These are phyloP conservation scores for Larimichthys polyactis DNA, from an alignment of 2,113 vertebrate species.

Conservation along the genomic window DNA sequence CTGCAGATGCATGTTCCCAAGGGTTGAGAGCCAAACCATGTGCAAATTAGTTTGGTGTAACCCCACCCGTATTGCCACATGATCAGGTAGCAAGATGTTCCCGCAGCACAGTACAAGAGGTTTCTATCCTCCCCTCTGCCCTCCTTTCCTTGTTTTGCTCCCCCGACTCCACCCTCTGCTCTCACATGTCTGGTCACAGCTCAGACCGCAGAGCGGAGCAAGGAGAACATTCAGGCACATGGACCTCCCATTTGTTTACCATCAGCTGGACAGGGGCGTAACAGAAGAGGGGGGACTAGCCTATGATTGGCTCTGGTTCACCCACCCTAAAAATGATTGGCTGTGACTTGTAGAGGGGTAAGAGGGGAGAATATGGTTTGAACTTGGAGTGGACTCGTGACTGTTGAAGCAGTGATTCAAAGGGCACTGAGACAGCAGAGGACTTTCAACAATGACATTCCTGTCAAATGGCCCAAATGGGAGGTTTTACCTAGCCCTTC, in stretches of 20 bases:
- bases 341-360: constrained; percentile 2
- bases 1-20: not conserved
- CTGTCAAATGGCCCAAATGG: constrained; percentile 38
- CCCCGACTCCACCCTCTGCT: constrained; percentile 43
- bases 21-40: not conserved
- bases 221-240: constrained; percentile 75
- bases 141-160: constrained; percentile 24
- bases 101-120: not conserved
- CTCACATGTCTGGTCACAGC: constrained; percentile 75
- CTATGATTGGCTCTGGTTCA: constrained; percentile 44
- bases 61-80: constrained; percentile 42
- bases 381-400: constrained; percentile 48
- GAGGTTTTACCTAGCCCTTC: constrained; percentile 27
- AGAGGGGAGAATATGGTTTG: constrained; percentile 16
- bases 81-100: constrained; percentile 42
- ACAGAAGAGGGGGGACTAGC: constrained; percentile 4
- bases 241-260: constrained; percentile 74
- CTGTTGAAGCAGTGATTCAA: constrained; percentile 12
- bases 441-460: constrained; percentile 57
- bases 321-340: constrained; percentile 48
- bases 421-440: constrained; percentile 3
- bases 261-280: constrained; percentile 47
- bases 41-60: not conserved
- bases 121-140: constrained; percentile 5
- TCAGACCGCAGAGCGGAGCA: constrained; percentile 20